These are phyloP conservation scores for Eupithecia exiguata DNA, from an alignment of 2,888 invertebrate species.

Conservation along the genomic window DNA sequence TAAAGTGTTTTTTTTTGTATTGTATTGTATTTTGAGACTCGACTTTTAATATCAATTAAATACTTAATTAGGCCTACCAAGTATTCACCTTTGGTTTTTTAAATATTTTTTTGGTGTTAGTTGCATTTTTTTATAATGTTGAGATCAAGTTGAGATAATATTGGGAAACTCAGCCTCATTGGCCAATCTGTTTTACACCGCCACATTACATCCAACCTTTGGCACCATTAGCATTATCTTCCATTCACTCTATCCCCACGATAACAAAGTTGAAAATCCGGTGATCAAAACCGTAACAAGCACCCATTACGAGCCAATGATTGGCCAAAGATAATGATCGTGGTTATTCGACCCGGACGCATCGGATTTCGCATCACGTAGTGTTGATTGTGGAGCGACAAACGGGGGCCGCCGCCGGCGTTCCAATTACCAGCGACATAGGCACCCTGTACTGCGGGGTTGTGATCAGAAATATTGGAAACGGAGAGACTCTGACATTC, in stretches of 20 bases:
- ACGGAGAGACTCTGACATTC: not conserved
- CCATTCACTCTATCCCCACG: not conserved
- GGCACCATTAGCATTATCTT: not conserved
- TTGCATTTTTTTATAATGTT: not conserved
- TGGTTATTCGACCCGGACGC: conserved; percentile 67
- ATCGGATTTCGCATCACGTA: conserved; percentile 82
- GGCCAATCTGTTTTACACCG: not conserved
- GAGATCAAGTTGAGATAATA: not conserved
- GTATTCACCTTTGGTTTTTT: not conserved
- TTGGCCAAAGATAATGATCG: conserved; percentile 68
- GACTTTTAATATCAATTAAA: too few relatives aligned
- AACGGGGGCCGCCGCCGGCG: conserved; percentile 70
- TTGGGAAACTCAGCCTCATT: not conserved
- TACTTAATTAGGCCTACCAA: not conserved
- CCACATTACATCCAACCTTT: conserved; percentile 1
- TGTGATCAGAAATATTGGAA: conserved; percentile 13
- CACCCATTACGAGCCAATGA: conserved; percentile 49
- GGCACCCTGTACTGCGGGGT: conserved; percentile 56
- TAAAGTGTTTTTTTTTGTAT: too few relatives aligned
- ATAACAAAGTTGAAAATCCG: conserved; percentile 11
- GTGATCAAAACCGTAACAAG: conserved; percentile 24
- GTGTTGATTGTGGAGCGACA: conserved; percentile 80
- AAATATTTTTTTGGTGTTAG: too few relatives aligned
- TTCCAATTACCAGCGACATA: conserved; percentile 79
- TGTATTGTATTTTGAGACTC: too few relatives aligned